Conservation (phyloP, 2,797 vertebrate species). For the Pipistrellus pygmaeus region DNA sequence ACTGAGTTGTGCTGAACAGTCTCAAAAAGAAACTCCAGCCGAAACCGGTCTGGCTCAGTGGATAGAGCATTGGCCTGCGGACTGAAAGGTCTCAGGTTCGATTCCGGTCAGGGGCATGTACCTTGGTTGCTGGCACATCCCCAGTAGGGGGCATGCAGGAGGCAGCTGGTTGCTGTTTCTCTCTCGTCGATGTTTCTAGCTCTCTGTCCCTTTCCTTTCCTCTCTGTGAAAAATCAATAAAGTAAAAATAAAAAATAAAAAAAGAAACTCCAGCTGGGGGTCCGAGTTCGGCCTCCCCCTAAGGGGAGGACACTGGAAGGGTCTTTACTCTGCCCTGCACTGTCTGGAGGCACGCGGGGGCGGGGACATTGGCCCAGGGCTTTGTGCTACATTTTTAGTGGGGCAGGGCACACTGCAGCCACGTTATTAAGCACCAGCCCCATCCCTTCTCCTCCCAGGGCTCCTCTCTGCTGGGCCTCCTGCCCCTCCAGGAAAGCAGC, state of each 20-base stretch:
- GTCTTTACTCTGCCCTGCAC: neutral
- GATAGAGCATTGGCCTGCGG: too few species aligned
- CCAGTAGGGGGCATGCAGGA: too few species aligned
- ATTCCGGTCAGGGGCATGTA: too few species aligned
- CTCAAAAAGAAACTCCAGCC: conserved; percentile 33
- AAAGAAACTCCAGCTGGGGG: conserved; percentile 5
- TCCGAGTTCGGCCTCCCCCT: neutral
- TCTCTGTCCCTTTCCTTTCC: too few species aligned
- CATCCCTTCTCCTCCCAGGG: conserved; percentile 62
- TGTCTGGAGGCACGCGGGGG: conserved; percentile 14
- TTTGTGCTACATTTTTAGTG: conserved; percentile 78
- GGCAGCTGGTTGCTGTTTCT: too few species aligned
- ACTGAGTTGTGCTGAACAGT: neutral
- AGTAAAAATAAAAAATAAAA: neutral
- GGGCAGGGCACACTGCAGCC: conserved; percentile 69
- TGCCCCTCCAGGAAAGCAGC: conserved; percentile 77
- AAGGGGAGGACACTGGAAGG: neutral
- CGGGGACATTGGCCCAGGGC: conserved; percentile 47
- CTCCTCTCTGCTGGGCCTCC: conserved; percentile 74
- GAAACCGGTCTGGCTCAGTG: too few species aligned
- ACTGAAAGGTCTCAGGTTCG: too few species aligned
- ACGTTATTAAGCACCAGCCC: conserved; percentile 75
- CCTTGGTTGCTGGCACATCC: too few species aligned
- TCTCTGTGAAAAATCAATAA: too few species aligned
- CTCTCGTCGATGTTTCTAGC: too few species aligned